Conservation (phyloP, 2,113 vertebrate species). For the Ceyx cyanopectus region DNA sequence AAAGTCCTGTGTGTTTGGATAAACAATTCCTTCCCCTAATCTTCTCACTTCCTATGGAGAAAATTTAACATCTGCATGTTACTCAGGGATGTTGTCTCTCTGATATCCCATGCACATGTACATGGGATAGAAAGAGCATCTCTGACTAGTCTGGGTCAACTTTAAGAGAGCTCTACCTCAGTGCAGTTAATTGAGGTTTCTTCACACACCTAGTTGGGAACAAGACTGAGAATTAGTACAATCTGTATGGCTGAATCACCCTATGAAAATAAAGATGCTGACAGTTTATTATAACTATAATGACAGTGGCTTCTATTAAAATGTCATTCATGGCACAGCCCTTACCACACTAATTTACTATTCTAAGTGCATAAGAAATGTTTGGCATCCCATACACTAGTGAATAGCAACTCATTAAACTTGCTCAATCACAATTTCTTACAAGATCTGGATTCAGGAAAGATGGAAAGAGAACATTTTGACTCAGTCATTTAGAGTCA, state of each 20-base stretch:
- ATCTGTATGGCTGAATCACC: not conserved
- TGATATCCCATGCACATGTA: not conserved
- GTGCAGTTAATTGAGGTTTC: not conserved
- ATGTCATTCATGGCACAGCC: not conserved
- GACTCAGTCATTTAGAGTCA: not conserved
- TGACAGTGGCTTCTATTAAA: not conserved
- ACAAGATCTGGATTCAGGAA: fast-evolving
- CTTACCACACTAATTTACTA: not conserved
- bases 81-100: fast-evolving
- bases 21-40: not conserved
- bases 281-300: not conserved
- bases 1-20: not conserved
- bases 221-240: not conserved
- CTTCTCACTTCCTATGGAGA: not conserved
- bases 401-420: not conserved
- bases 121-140: not conserved
- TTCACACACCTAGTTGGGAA: not conserved
- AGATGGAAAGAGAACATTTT: not conserved
- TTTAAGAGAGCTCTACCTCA: not conserved
- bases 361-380: not conserved
- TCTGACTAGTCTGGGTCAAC: not conserved
- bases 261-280: not conserved
- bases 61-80: not conserved
- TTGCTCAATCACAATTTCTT: not conserved
- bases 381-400: not conserved